phyloP scores from a whole-genome alignment of 2,888 invertebrate species.

The Hemithea aestivaria region DNA sequence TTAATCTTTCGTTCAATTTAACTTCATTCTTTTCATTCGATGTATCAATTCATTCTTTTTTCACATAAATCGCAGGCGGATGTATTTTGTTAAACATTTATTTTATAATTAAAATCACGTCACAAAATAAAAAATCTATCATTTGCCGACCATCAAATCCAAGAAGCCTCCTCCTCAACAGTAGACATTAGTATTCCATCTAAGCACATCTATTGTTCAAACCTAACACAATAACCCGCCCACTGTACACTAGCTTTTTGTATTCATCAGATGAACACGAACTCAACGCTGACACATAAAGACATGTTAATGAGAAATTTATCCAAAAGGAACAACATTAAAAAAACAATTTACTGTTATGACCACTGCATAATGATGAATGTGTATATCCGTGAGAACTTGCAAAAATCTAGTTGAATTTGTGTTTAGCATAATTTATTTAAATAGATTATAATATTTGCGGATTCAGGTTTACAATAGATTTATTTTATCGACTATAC shows the following conservation, averaged over 20 bases:
- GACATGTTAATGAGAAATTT: slow-evolving; percentile 47
- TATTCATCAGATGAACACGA: slow-evolving; percentile 52
- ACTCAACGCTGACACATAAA: slow-evolving; percentile 53
- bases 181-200: slow-evolving; percentile 65
- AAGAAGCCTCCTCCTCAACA: too few relatives aligned
- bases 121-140: too few relatives aligned
- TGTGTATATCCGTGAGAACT: slow-evolving; percentile 24
- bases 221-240: slow-evolving; percentile 62
- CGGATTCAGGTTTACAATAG: too few relatives aligned
- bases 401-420: slow-evolving; percentile 10
- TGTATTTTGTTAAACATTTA: too few relatives aligned
- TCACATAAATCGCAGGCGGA: too few relatives aligned
- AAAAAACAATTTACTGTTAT: slow-evolving; percentile 23
- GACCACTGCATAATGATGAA: slow-evolving; percentile 22
- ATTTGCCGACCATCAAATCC: too few relatives aligned
- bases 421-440: slow-evolving; percentile 6
- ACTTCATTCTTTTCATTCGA: too few relatives aligned
- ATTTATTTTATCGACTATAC: too few relatives aligned
- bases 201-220: slow-evolving; percentile 58
- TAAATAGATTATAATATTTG: too few relatives aligned
- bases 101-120: too few relatives aligned
- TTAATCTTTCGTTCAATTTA: too few relatives aligned
- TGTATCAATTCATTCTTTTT: too few relatives aligned
- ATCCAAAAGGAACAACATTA: slow-evolving; percentile 31
- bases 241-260: slow-evolving; percentile 50